phyloP scores from a whole-genome alignment of 2,113 vertebrate genomes.

The Poecile atricapillus region DNA sequence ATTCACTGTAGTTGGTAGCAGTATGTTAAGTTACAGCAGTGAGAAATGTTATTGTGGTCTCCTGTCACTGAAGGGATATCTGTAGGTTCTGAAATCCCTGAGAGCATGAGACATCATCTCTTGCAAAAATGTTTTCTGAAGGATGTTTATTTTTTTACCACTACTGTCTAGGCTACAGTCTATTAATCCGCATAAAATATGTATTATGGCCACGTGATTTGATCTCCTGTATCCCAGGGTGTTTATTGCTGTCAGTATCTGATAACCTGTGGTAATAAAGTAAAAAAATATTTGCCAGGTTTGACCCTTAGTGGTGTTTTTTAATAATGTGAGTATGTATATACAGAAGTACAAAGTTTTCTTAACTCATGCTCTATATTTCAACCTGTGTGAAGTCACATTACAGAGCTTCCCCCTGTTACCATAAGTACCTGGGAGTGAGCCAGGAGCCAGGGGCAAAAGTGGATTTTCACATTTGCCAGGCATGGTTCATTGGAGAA shows the following conservation, averaged over 20 bases:
- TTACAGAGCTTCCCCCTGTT: background rate
- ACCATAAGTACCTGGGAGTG: background rate
- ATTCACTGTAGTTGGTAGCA: background rate
- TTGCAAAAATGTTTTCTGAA: background rate
- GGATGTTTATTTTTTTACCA: background rate
- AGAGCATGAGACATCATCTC: background rate
- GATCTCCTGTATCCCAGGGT: background rate
- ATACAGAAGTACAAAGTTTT: background rate
- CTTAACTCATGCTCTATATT: background rate
- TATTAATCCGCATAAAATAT: background rate
- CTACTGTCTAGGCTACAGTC: background rate
- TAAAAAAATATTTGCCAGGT: background rate
- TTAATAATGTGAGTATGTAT: no score
- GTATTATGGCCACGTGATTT: background rate
- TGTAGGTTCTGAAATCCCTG: background rate
- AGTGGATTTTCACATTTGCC: background rate
- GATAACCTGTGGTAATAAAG: background rate
- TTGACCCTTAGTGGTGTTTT: background rate
- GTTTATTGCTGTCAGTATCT: background rate
- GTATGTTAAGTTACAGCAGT: accelerated
- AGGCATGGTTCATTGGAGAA: background rate
- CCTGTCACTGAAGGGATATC: background rate
- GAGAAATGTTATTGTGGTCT: background rate
- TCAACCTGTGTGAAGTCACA: background rate
- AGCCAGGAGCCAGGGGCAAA: background rate